Evolutionary conservation across 2,888 invertebrate genomes (phyloP), one percentile per base, ranked within the genome.

Genomic region (Eristalis arbustorum): DNA sequence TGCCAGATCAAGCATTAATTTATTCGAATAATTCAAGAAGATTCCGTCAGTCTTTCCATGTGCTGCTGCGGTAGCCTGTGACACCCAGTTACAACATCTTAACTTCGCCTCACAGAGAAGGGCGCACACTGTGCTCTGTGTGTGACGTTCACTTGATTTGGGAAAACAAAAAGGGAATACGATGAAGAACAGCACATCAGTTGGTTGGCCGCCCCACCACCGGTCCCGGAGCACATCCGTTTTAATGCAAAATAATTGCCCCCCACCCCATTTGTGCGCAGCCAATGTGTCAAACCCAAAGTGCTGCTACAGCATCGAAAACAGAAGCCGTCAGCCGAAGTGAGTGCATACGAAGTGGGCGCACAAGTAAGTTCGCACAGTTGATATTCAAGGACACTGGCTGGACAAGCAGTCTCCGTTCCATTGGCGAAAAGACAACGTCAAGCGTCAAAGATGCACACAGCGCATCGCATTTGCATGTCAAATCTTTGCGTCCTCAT

Each of bases 351-450:
- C 22, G 67, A 79, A 80, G 80, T 81, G 28, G 40, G 63, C 68
- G 28, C 73, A 49, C 18, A 83, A 78, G 78, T 77, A 64, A 56
- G 40, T 57, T 18, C 66, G 22, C 37, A 66, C 37, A 66, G 64
- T 42, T 49, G 49, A 49, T 18, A 63, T 37, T 77, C 77, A 83
- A 83, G 83, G 83, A 78, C 78, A 57, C 28, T 18, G 22, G 63
- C 61, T 83, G 61, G 67, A 78, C 68, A 69, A 76, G 76, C 61
- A 76, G 66, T 57, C 18, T 77, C 72, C 49, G 73, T 25, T 42
- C 37, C 14, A 72, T 68, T 68, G 18, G 10, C 3, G 25, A 31
- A 10, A 14, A 31, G 49, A 8, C 18, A 34, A 40, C 14, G 10
- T 31, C 31, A 28, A 22, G 31, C 56, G 34, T 61, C 72, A 68